phyloP scores from a whole-genome alignment of 2,113 vertebrate genomes.

The Athene noctua region DNA sequence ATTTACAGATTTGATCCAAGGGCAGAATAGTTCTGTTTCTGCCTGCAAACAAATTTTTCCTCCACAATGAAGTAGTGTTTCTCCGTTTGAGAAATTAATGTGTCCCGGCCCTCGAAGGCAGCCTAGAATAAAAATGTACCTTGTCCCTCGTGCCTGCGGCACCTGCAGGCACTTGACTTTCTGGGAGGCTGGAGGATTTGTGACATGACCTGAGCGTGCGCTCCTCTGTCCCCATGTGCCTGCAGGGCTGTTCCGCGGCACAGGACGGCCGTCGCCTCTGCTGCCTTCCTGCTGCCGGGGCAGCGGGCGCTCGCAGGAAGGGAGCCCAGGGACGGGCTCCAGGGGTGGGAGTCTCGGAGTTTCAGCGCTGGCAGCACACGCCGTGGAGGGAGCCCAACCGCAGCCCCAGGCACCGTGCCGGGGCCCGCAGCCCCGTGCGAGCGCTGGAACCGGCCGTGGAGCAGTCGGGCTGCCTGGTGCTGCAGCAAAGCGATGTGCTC shows the following conservation, averaged over 20 bases:
- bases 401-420: not conserved
- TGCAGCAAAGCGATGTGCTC: not conserved
- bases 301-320: not conserved
- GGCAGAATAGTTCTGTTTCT: not conserved
- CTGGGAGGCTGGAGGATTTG: not conserved
- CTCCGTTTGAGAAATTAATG: not conserved
- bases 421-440: accelerated
- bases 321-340: not conserved
- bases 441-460: not conserved
- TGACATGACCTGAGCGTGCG: not conserved
- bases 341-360: too few relatives aligned
- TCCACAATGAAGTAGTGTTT: not conserved
- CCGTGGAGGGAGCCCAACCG: accelerated
- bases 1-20: constrained; percentile 46
- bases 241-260: too few relatives aligned
- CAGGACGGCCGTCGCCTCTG: too few relatives aligned
- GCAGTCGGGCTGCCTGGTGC: not conserved
- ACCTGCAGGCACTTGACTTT: not conserved
- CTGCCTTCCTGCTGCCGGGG: accelerated
- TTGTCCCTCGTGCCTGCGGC: not conserved
- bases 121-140: not conserved
- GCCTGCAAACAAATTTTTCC: not conserved
- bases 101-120: not conserved
- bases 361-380: not conserved
- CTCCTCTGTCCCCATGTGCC: accelerated